These are phyloP conservation scores for Cranoglanis bouderius DNA, from an alignment of 2,113 vertebrate species.

Conservation along the genomic window DNA sequence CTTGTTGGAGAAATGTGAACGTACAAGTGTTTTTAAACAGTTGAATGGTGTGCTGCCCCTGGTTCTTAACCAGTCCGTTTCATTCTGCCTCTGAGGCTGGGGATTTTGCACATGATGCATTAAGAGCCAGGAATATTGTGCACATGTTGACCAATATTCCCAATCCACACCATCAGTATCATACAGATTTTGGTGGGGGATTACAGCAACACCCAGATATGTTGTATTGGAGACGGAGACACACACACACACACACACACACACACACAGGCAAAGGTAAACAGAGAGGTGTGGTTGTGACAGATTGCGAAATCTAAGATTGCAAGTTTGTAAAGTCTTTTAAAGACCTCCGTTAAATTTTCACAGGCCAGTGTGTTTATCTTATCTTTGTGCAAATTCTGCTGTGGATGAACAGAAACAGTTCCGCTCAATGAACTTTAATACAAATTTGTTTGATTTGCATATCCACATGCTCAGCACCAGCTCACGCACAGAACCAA, in stretches of 20 bases:
- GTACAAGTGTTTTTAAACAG: background rate
- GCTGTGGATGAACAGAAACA: background rate
- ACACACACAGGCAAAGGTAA: conserved; percentile 5
- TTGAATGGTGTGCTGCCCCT: background rate
- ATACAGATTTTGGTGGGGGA: background rate
- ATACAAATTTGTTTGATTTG: conserved; percentile 2
- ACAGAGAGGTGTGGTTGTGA: conserved; percentile 46
- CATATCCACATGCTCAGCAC: background rate
- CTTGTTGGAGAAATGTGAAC: background rate
- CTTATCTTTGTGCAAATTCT: background rate
- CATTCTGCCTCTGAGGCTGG: background rate
- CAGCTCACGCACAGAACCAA: background rate
- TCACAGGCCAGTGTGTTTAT: background rate
- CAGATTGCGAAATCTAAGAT: conserved; percentile 12
- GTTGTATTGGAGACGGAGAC: background rate
- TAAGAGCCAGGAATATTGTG: background rate
- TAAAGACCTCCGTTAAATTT: background rate
- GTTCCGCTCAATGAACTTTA: background rate
- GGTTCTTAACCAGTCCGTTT: background rate
- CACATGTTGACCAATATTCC: no score
- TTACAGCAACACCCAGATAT: background rate
- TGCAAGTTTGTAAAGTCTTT: background rate
- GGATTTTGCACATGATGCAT: background rate
- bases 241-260: background rate
- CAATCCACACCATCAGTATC: background rate